Evolutionary conservation across 1,140 invertebrate genomes (phyloP), one percentile per base, ranked within the genome.

Genomic region (Heliothis virescens): DNA sequence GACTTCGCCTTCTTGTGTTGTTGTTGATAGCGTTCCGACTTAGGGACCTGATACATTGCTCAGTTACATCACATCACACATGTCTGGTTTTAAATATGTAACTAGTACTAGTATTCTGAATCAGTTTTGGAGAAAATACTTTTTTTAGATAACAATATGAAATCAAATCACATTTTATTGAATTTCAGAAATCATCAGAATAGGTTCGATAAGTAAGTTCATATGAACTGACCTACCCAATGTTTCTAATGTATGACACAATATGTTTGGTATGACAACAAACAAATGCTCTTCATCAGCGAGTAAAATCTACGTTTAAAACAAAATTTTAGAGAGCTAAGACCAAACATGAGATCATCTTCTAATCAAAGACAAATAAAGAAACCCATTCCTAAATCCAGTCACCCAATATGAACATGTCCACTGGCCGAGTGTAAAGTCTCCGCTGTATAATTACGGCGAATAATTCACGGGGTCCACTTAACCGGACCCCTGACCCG

Each of bases 401-500:
- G 82, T 75, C 13, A 26, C 87, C 2, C 18, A 85, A 53, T 86
- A 18, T 72, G 87, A 82, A 87, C 89, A 76, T 12, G 2, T 21
- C n/a, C 60, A 16, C 74, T n/a, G 12, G 83, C 87, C 87, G 90
- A 89, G 91, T 92, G 90, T 89, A 90, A 92, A 91, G 87, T 84
- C 86, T 82, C 76, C 82, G 80, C 79, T 89, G 86, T 89, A 92
- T 89, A 92, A 92, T 90, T 88, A 91, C 89, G 86, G 85, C 71
- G 82, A 82, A 86, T 86, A 86, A 86, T 84, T 84, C 82, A 81
- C 73, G 60, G 52, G 52, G 81, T 62, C 79, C 81, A 71, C 79
- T 81, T 77, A 72, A 74, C 81, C 79, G 81, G 79, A 71, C 79
- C 71, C 73, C 67, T 75, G 78, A 81, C 81, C 80, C 55, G 83